Base-by-base conservation (phyloP, 2,113 vertebrate genomes). In the Verasper variegatus region DNA sequence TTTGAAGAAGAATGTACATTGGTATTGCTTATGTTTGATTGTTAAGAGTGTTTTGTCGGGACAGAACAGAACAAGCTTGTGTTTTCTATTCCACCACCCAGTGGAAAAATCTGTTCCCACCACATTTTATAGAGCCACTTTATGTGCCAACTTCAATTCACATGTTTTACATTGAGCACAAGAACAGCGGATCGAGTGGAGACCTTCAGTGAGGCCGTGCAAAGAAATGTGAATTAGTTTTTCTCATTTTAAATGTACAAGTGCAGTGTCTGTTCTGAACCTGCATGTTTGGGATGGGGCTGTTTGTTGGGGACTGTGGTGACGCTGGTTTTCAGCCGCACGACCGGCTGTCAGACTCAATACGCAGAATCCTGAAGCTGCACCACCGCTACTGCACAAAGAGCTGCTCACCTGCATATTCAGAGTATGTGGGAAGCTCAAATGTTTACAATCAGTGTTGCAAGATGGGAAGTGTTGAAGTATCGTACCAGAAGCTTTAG, bases 91-190 rank as follows among this genome's bases (percentile, higher is more conserved):
- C 45, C 45, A 49, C 15, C 45, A 49, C 15, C 45, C 15, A 67
- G 20, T 59, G 31, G 4, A 23, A 69, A 71, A 23, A 68, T 40
- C 3, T 5, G 15, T 56, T 64, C 37, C 58, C 17, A 69, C 17
- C 0, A 18, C 7, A 54, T 20, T n/a, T 54, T 54, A 49, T 49
- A 63, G 15, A n/a, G 78, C 15, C 60, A 59, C 20, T 71, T 66
- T 2, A 68, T 49, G 47, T 59, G 26, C 21, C 0, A 14, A 68
- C 17, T 56, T 68, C 55, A 18, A 18, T 3, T 11, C 0, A 20
- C 5, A 37, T 15, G 9, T 69, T 68, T 68, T 20, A 45, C 4
- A 66, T 9, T 23, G 49, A 68, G 27, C n/a, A 23, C 26, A 40
- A 45, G 13, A 21, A 26, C 4, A 10, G 26, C 1, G 0, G 21